Evolutionary conservation across 2,797 vertebrate species (phyloP).

Genomic region (Melanotaenia pygmaea): DNA sequence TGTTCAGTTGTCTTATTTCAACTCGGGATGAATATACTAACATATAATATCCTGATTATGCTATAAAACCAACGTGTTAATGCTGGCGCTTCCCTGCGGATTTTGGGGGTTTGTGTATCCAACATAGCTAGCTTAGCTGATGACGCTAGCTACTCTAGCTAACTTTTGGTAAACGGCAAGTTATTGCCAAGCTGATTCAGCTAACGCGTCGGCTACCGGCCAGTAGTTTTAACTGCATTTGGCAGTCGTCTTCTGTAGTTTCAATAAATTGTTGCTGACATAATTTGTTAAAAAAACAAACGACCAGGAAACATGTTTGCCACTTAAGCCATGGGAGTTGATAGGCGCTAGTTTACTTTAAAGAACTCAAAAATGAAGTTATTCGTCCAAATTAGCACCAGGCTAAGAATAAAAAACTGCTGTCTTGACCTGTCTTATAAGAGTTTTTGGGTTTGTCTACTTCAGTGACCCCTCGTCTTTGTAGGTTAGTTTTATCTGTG

Average conservation of each 20-base stretch:
- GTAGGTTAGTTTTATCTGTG: neutral
- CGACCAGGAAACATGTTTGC: neutral
- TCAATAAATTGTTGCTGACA: neutral
- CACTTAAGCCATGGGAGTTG: neutral
- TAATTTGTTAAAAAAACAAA: neutral
- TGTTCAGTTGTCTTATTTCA: neutral
- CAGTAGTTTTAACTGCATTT: neutral
- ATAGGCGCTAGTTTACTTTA: neutral
- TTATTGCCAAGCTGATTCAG: constrained; percentile 37
- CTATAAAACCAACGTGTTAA: accelerated
- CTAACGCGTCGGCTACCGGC: constrained; percentile 27
- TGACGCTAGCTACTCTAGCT: constrained; percentile 59
- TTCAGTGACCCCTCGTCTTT: neutral
- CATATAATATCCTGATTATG: neutral
- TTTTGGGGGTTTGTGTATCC: constrained; percentile 13
- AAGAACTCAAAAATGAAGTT: neutral
- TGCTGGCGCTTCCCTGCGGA: neutral
- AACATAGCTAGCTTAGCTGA: constrained; percentile 50
- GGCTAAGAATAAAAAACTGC: neutral
- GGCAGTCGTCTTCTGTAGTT: neutral
- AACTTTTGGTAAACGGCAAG: constrained; percentile 70
- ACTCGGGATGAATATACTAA: accelerated
- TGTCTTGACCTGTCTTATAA: neutral
- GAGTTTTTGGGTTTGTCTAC: neutral
- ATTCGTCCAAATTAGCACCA: neutral